These are phyloP conservation scores for Diorhabda carinulata DNA, from an alignment of 1,140 invertebrate genomes.

Conservation along the genomic window DNA sequence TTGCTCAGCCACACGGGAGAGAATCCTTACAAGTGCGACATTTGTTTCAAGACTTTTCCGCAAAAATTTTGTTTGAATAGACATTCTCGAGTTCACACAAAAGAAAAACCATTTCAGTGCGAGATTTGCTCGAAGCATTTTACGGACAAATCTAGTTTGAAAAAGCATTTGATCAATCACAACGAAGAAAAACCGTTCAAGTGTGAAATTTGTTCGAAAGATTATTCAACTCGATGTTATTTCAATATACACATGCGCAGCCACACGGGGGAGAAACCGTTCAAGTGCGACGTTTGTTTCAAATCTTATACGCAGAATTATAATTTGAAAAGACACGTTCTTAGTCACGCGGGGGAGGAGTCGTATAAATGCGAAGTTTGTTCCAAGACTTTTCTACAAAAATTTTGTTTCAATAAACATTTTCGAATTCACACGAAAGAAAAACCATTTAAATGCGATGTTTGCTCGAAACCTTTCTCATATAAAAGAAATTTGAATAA, in stretches of 20 bases:
- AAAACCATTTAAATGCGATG: not conserved
- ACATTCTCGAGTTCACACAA: conserved; percentile 57
- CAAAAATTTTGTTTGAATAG: conserved; percentile 26
- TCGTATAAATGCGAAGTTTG: not conserved
- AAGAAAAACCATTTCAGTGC: conserved; percentile 50
- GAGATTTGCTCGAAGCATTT: conserved; percentile 52
- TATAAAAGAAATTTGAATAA: not conserved
- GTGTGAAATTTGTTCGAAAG: conserved; percentile 33
- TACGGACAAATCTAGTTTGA: conserved; percentile 51
- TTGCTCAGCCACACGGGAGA: conserved; percentile 46
- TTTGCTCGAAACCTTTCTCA: not conserved
- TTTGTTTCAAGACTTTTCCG: conserved; percentile 51
- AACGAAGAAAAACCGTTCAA: conserved; percentile 53
- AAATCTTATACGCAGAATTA: not conserved
- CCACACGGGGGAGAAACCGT: conserved; percentile 72
- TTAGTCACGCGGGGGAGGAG: not conserved
- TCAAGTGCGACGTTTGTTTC: conserved; percentile 35
- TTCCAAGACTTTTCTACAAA: not conserved
- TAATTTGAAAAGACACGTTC: not conserved
- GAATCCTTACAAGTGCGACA: conserved; percentile 60
- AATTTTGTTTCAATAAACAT: not conserved
- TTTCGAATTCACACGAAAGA: not conserved
- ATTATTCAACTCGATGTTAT: not conserved
- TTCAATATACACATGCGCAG: conserved; percentile 34
- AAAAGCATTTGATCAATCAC: conserved; percentile 54